Conservation (phyloP, 2,888 invertebrate genomes). For the Troides aeacus region DNA sequence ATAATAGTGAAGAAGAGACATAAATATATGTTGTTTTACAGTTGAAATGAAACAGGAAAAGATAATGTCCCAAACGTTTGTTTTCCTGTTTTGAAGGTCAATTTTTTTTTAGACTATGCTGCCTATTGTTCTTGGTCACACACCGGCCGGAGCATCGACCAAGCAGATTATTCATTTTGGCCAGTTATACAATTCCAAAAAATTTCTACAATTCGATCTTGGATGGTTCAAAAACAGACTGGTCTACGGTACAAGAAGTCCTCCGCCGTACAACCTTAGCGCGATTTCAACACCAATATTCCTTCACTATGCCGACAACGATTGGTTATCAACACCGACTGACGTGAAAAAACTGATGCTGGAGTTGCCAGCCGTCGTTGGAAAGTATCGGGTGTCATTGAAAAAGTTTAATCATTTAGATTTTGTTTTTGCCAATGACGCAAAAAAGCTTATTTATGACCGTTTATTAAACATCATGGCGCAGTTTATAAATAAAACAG, state of each 20-base stretch:
- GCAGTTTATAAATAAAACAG: conserved; percentile 48
- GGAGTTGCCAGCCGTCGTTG: conserved; percentile 64
- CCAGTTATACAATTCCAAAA: conserved; percentile 66
- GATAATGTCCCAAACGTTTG: no score
- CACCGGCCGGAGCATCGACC: conserved; percentile 74
- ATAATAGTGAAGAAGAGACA: no score
- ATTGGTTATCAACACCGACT: conserved; percentile 69
- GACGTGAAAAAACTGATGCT: conserved; percentile 67
- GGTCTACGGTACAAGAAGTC: conserved; percentile 68
- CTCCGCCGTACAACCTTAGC: conserved; percentile 73
- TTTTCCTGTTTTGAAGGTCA: no score
- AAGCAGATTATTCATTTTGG: conserved; percentile 76
- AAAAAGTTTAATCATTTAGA: conserved; percentile 79
- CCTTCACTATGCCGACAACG: conserved; percentile 75
- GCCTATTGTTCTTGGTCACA: conserved; percentile 72
- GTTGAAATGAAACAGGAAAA: no score
- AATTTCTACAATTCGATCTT: conserved; percentile 76
- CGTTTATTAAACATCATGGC: conserved; percentile 69
- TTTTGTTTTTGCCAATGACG: conserved; percentile 79
- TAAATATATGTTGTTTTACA: no score
- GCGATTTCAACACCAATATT: conserved; percentile 70
- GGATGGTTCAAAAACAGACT: conserved; percentile 63
- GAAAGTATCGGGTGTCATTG: conserved; percentile 69
- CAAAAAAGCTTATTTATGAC: conserved; percentile 80
- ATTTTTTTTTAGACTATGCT: conserved; percentile 68